These are phyloP conservation scores for Characodon lateralis DNA, from an alignment of 2,797 vertebrate genomes.

Conservation along the genomic window DNA sequence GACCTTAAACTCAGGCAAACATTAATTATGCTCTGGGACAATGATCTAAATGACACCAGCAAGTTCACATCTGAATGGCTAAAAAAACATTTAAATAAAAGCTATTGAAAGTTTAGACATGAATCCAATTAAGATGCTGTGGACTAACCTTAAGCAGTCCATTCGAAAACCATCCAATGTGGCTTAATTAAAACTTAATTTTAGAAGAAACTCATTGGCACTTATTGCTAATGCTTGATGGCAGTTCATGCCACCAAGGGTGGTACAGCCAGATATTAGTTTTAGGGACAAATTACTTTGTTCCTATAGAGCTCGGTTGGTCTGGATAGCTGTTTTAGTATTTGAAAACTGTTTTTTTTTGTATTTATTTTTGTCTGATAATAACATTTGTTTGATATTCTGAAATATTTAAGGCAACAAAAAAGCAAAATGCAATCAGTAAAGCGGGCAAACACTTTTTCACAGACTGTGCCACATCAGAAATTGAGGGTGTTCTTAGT, in stretches of 20 bases:
- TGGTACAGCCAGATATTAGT: neutral
- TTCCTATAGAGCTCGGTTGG: neutral
- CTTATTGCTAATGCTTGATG: neutral
- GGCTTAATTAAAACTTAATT: neutral
- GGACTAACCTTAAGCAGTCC: neutral
- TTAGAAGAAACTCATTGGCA: neutral
- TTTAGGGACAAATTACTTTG: neutral
- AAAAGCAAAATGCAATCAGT: no score
- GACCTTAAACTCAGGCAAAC: neutral
- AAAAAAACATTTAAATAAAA: neutral
- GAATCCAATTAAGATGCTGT: neutral
- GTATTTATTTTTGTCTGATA: no score
- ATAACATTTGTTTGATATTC: no score
- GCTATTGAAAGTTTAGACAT: neutral
- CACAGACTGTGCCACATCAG: neutral
- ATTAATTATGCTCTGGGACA: neutral
- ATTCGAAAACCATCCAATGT: neutral
- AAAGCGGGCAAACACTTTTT: no score
- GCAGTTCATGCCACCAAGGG: neutral
- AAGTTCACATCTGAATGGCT: neutral
- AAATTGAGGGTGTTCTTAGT: neutral
- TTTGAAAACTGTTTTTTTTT: neutral
- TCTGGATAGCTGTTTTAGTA: neutral
- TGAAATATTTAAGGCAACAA: no score
- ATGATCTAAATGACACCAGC: neutral